Conservation (phyloP, 92 coral and sea anemone species). For the Zoanthus sansibaricus region DNA sequence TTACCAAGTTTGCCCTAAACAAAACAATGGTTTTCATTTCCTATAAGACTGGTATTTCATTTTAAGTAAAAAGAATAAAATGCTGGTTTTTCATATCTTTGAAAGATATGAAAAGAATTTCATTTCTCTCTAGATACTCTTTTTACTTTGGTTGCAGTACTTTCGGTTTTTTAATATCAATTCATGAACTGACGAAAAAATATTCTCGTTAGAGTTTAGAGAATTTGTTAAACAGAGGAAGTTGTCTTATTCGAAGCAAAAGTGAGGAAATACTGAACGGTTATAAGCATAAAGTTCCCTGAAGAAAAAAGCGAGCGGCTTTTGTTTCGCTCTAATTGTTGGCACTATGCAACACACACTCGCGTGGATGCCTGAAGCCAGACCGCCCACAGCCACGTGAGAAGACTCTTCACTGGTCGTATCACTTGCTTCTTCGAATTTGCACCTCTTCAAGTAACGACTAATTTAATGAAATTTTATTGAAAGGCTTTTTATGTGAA, state of each 20-base stretch:
- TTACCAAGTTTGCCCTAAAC: background rate
- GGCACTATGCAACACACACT: slow-evolving; percentile 14
- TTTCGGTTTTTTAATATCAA: background rate
- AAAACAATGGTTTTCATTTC: background rate
- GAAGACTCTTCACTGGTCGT: slow-evolving; percentile 2
- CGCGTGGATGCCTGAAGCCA: slow-evolving; percentile 52
- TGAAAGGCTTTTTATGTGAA: background rate
- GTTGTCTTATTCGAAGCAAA: background rate
- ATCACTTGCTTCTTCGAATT: slow-evolving; percentile 12
- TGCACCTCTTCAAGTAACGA: background rate
- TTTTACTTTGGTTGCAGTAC: background rate
- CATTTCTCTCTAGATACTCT: background rate
- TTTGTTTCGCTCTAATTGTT: background rate
- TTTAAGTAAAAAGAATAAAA: background rate
- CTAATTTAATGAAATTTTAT: background rate
- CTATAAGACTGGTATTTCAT: background rate
- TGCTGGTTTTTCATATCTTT: background rate
- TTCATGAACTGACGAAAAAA: background rate
- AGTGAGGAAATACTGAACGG: background rate
- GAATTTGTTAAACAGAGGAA: background rate
- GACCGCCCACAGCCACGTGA: slow-evolving; percentile 57
- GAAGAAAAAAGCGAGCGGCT: slow-evolving; percentile 26
- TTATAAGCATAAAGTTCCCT: background rate
- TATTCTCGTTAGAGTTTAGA: background rate
- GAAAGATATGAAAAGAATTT: no score